phyloP scores from a whole-genome alignment of 1,140 invertebrate genomes.

The Campoletis sonorensis region DNA sequence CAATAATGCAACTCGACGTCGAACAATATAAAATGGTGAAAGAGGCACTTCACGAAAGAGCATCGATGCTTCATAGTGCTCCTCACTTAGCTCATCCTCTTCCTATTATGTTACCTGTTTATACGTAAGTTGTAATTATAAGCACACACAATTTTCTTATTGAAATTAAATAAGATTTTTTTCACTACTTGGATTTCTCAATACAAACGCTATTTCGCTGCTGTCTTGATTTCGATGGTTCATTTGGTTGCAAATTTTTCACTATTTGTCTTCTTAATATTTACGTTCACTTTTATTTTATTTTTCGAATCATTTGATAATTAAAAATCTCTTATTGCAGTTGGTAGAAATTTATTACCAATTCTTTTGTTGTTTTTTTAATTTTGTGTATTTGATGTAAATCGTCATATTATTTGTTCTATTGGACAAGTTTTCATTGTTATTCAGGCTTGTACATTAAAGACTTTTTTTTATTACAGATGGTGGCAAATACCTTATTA shows the following conservation, averaged over 20 bases:
- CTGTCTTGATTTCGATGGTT: neutral
- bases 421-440: neutral
- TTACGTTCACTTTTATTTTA: too few species aligned
- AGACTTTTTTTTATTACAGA: constrained; percentile 75
- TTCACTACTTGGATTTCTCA: neutral
- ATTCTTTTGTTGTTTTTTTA: neutral
- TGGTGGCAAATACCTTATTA: constrained; percentile 99
- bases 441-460: neutral
- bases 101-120: constrained; percentile 99
- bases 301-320: too few species aligned
- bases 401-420: neutral
- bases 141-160: neutral
- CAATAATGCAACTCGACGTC: constrained; percentile 94
- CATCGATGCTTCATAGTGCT: constrained; percentile 95
- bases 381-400: neutral
- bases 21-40: constrained; percentile 99
- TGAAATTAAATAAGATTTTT: too few species aligned
- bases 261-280: too few species aligned
- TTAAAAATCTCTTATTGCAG: too few species aligned
- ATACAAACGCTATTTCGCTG: neutral
- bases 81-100: constrained; percentile 97
- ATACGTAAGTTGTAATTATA: constrained; percentile 83
- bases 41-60: constrained; percentile 96
- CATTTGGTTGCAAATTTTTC: too few species aligned
- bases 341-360: too few species aligned